Evolutionary conservation across 1,140 invertebrate species (phyloP).

Genomic region (Alviniconcha marisindica): DNA sequence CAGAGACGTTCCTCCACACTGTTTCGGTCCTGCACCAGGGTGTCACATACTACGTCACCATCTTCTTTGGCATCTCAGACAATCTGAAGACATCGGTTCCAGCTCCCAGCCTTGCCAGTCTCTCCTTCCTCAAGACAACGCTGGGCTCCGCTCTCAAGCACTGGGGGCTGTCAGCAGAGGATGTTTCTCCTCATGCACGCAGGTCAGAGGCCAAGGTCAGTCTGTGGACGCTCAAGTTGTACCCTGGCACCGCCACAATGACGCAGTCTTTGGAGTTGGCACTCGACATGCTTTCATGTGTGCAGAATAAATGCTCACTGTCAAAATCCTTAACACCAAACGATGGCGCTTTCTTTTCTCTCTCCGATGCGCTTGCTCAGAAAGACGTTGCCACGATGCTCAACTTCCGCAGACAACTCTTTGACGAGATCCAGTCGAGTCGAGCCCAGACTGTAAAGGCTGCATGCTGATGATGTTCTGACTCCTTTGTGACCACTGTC

Average conservation of each 20-base stretch:
- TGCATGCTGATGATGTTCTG: too few relatives aligned
- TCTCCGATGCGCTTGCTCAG: conserved; percentile 58
- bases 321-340: neutral
- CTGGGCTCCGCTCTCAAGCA: conserved; percentile 53
- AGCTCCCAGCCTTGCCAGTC: conserved; percentile 33
- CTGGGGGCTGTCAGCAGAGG: conserved; percentile 20
- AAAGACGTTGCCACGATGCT: conserved; percentile 70
- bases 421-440: conserved; percentile 47
- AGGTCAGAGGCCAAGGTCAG: conserved; percentile 43
- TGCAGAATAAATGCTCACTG: conserved; percentile 41
- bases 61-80: conserved; percentile 74
- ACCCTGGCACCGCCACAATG: conserved; percentile 66
- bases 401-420: conserved; percentile 60
- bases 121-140: conserved; percentile 63
- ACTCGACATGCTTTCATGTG: conserved; percentile 45
- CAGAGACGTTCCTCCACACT: conserved; percentile 74
- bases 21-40: conserved; percentile 63
- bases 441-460: too few relatives aligned
- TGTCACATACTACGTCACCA: conserved; percentile 70
- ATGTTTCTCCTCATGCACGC: conserved; percentile 25
- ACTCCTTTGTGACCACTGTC: too few relatives aligned
- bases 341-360: conserved; percentile 51
- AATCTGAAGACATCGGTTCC: conserved; percentile 72
- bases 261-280: conserved; percentile 70
- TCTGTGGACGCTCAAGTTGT: conserved; percentile 74